Base-by-base conservation (phyloP, 2,888 invertebrate genomes). In the Gerosis bhagava region DNA sequence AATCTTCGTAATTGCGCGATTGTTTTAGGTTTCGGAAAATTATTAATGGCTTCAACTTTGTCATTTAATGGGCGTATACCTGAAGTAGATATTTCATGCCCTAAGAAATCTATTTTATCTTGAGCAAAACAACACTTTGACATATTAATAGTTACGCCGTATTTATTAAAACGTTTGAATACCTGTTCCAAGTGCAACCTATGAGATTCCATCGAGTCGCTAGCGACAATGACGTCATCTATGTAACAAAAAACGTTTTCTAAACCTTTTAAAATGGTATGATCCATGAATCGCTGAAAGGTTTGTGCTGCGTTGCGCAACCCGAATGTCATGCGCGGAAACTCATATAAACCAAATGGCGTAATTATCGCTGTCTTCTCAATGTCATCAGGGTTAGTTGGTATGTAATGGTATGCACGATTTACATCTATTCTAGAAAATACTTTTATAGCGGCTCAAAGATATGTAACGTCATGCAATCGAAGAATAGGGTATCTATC, bases 401-500 rank as follows among this genome's bases (percentile, higher is more conserved):
- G n/a, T 15, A 31, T 31, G 17, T 15, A 10, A 31, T 31, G 31
- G 31, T 31, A 31, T 16, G 31, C 31, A 10, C 31, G 7, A 5
- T 31, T 8, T 7, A 31, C n/a, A 8, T 31, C 31, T 7, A 31
- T 13, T 13, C 16, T 15, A 15, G 31, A n/a, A 31, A 19, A 41
- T 5, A 22, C 47, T 29, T 43, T 31, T 31, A 54, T 32, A 1
- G 26, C n/a, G 0, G 1, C 15, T 17, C 54, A 56, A 0, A 53
- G 26, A 15, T 15, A 31, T 3, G 31, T 24, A 47, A 50, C 8
- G 25, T 39, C 48, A 10, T 48, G 48, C 1, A 48, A 13, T 5
- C 48, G 26, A 6, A 29, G 47, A 67, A 53, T 55, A 0, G 74
- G 70, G 41, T 73, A 68, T 2, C 69, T 16, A 50, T 77, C 73